phyloP scores from a whole-genome alignment of 2,888 invertebrate genomes.

The Cephus spinipes region DNA sequence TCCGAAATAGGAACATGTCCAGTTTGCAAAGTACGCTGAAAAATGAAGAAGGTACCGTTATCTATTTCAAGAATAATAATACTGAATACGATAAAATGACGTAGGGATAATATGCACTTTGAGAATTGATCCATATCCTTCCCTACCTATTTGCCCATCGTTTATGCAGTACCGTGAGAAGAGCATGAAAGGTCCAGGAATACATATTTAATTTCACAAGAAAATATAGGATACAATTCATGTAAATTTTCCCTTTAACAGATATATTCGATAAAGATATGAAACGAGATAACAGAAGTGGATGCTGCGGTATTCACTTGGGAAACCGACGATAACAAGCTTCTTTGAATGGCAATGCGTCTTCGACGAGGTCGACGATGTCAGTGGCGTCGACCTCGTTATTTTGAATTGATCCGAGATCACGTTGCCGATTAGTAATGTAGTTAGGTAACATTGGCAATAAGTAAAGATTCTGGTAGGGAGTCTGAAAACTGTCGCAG shows the following conservation, averaged over 20 bases:
- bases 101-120: background rate
- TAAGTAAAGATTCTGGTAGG: background rate
- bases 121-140: background rate
- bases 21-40: background rate
- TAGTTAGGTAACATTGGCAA: background rate
- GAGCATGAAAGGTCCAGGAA: background rate
- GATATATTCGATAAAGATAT: background rate
- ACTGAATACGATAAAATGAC: background rate
- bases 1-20: background rate
- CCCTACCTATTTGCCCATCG: background rate
- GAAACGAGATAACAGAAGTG: background rate
- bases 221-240: background rate
- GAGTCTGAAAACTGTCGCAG: background rate
- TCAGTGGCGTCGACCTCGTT: slow-evolving; percentile 48
- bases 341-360: slow-evolving; percentile 58
- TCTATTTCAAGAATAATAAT: background rate
- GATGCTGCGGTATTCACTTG: background rate
- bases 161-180: background rate
- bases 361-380: slow-evolving; percentile 10
- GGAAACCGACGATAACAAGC: slow-evolving; percentile 52
- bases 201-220: background rate
- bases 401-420: slow-evolving; percentile 52
- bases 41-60: background rate
- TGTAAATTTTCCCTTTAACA: background rate
- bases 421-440: background rate